Conservation (phyloP, 2,888 invertebrate genomes). For the Lycophotia porphyrea region DNA sequence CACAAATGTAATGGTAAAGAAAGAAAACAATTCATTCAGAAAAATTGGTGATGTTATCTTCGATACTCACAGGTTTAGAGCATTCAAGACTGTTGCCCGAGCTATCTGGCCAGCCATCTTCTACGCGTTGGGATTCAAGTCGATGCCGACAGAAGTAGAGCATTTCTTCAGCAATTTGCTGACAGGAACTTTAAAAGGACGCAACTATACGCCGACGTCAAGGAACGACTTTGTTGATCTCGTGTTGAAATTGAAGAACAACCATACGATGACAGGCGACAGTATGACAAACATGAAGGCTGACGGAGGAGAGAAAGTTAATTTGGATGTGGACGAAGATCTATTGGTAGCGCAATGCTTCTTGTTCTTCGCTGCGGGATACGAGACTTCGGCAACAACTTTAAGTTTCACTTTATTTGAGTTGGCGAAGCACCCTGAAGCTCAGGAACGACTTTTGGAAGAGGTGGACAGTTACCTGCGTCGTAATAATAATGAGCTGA, state of each 20-base stretch:
- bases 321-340: conserved; percentile 78
- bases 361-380: conserved; percentile 84
- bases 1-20: conserved; percentile 72
- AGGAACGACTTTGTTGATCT: conserved; percentile 80
- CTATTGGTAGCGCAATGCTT: conserved; percentile 89
- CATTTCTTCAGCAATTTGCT: conserved; percentile 73
- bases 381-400: conserved; percentile 77
- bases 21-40: conserved; percentile 71
- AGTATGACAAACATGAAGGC: conserved; percentile 71
- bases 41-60: conserved; percentile 73
- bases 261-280: conserved; percentile 73
- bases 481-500: conserved; percentile 68
- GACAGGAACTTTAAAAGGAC: conserved; percentile 69
- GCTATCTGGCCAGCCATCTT: conserved; percentile 79
- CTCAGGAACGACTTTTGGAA: conserved; percentile 67
- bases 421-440: conserved; percentile 73
- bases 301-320: conserved; percentile 66
- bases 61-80: conserved; percentile 65
- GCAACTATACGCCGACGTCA: conserved; percentile 70
- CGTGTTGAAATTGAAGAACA: conserved; percentile 72
- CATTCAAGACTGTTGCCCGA: conserved; percentile 67
- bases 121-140: conserved; percentile 73
- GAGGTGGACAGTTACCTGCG: conserved; percentile 75
- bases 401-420: conserved; percentile 73
- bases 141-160: conserved; percentile 68